Conservation (phyloP, 2,797 vertebrate species). For the Sylvia borin region DNA sequence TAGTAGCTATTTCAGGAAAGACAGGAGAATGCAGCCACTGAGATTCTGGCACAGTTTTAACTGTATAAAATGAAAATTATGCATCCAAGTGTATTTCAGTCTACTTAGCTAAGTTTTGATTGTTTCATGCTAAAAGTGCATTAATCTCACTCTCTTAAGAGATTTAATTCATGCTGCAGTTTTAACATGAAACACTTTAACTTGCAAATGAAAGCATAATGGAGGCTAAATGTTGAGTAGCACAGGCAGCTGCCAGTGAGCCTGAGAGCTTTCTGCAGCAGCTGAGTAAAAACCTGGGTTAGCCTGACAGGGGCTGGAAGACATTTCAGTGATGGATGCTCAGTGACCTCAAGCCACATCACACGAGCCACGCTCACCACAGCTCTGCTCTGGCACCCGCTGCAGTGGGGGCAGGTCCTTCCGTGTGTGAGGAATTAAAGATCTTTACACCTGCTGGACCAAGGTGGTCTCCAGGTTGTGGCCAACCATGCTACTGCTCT, state of each 20-base stretch:
- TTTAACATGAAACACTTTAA: not conserved
- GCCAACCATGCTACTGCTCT: not conserved
- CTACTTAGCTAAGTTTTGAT: not conserved
- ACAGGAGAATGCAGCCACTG: not conserved
- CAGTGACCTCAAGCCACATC: not conserved
- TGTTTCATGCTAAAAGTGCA: not conserved
- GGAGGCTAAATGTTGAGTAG: not conserved
- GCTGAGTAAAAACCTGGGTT: not conserved
- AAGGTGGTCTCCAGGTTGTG: not conserved
- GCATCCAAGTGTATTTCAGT: not conserved
- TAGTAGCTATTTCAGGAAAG: not conserved
- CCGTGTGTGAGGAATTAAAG: not conserved
- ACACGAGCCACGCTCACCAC: not conserved
- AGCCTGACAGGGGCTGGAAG: not conserved
- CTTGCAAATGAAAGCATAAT: not conserved
- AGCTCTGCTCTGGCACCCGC: not conserved
- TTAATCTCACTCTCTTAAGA: not conserved
- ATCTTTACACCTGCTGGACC: not conserved
- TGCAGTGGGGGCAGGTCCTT: rapidly evolving
- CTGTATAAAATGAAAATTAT: not conserved
- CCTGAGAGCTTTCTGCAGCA: not conserved
- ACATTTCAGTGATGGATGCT: not conserved
- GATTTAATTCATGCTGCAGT: too few species aligned
- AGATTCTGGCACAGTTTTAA: not conserved
- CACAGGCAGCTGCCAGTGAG: not conserved